These are phyloP conservation scores for Chunga burmeisteri DNA, from an alignment of 2,113 vertebrate genomes.

Conservation along the genomic window DNA sequence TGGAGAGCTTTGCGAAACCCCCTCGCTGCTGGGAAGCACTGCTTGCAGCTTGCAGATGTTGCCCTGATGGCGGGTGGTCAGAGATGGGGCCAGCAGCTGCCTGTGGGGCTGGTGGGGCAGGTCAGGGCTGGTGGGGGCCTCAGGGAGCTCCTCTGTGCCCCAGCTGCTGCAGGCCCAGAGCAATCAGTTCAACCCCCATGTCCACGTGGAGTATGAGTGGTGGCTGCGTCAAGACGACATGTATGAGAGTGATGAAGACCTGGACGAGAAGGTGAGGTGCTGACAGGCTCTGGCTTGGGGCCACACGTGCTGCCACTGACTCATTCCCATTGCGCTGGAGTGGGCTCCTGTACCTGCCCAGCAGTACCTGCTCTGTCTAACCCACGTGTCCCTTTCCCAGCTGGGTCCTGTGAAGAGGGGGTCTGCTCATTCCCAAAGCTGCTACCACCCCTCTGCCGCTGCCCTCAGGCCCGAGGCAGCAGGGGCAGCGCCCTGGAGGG, in stretches of 20 bases:
- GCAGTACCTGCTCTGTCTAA: background rate
- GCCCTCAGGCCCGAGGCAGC: conserved; percentile 3
- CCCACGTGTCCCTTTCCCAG: background rate
- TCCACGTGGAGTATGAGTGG: conserved; percentile 75
- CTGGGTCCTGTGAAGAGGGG: conserved; percentile 60
- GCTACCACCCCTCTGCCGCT: conserved; percentile 16
- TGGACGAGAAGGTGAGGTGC: conserved; percentile 71
- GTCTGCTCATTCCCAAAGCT: conserved; percentile 45
- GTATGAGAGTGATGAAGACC: conserved; percentile 76
- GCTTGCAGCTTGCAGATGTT: accelerated
- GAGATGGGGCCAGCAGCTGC: background rate
- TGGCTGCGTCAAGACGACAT: conserved; percentile 70
- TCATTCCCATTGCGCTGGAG: background rate
- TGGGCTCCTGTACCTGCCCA: background rate
- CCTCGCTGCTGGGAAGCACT: background rate
- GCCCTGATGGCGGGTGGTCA: accelerated
- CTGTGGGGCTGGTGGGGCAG: background rate
- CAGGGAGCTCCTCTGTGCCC: background rate
- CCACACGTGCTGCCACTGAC: accelerated
- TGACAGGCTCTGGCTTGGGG: background rate
- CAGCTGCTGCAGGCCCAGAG: conserved; percentile 70
- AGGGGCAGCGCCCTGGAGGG: conserved; percentile 5
- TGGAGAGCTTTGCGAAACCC: background rate
- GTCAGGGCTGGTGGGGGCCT: background rate
- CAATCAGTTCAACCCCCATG: conserved; percentile 72